Conservation (phyloP, 2,113 vertebrate genomes). For the Carettochelys insculpta region DNA sequence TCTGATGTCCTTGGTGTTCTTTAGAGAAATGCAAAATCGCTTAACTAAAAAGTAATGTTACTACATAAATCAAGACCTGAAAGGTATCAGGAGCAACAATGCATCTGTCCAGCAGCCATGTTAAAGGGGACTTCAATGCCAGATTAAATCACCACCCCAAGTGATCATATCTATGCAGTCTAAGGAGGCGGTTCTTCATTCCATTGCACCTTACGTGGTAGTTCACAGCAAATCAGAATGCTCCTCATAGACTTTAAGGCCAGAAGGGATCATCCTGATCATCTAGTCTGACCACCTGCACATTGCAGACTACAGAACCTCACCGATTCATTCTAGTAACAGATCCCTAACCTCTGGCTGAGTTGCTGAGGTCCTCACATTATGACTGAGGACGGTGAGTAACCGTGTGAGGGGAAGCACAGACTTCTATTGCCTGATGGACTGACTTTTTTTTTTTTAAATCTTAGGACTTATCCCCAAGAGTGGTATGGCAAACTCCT, state of each 20-base stretch:
- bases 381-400: no score
- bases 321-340: not conserved
- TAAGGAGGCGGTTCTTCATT: not conserved
- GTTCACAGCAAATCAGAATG: not conserved
- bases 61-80: not conserved
- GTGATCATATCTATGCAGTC: not conserved
- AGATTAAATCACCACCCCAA: not conserved
- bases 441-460: no score
- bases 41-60: not conserved
- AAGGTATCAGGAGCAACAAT: not conserved
- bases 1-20: not conserved
- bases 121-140: not conserved
- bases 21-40: not conserved
- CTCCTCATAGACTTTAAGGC: not conserved
- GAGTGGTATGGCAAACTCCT: no score
- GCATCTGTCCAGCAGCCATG: not conserved
- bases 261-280: not conserved
- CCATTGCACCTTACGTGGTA: not conserved
- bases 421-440: no score
- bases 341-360: not conserved
- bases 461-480: no score
- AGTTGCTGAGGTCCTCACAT: not conserved
- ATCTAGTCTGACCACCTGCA: not conserved
- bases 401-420: no score
- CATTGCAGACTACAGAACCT: not conserved